A percentile compares a stretch with the other conserved stretches of the same genome.
phyloP scores from a whole-genome alignment of 2,797 vertebrate species.

The Tympanoctomys barrerae region DNA sequence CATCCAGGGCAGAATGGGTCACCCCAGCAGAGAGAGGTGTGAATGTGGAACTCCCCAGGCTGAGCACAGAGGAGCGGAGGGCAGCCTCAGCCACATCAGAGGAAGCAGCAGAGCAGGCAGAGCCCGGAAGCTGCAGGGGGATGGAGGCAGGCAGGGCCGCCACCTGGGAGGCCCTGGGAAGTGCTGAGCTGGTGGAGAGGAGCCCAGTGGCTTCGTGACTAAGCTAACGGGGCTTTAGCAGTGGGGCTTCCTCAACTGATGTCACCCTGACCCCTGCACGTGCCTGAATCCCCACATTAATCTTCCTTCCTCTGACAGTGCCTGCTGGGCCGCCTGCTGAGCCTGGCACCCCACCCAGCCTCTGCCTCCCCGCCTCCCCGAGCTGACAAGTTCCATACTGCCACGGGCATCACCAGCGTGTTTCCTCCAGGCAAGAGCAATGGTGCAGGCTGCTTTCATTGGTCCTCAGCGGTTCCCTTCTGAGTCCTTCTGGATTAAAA shows the following conservation, averaged over 20 bases:
- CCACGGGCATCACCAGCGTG: not conserved
- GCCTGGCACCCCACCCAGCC: not conserved
- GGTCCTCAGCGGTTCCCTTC: conserved; percentile 22
- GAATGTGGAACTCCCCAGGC: fast-evolving
- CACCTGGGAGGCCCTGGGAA: not conserved
- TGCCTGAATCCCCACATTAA: not conserved
- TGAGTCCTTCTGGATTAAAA: conserved; percentile 53
- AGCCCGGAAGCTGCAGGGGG: not conserved
- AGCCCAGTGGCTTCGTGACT: not conserved
- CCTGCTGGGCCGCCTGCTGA: not conserved
- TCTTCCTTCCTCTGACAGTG: not conserved
- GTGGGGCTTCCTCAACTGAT: not conserved
- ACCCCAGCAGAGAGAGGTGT: not conserved
- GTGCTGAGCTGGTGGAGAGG: not conserved
- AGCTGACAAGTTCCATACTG: not conserved
- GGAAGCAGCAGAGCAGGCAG: no score
- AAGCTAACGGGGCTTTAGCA: not conserved
- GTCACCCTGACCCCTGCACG: not conserved
- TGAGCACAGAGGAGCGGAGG: not conserved
- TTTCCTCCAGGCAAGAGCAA: not conserved
- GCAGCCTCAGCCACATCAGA: not conserved
- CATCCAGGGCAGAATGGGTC: not conserved
- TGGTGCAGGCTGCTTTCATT: conserved; percentile 8
- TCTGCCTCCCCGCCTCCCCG: not conserved
- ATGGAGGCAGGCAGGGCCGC: not conserved